A percentile compares a stretch with the other conserved stretches of the same genome.
phyloP scores from a whole-genome alignment of 2,888 invertebrate species.

The Azorinus chamasolen region DNA sequence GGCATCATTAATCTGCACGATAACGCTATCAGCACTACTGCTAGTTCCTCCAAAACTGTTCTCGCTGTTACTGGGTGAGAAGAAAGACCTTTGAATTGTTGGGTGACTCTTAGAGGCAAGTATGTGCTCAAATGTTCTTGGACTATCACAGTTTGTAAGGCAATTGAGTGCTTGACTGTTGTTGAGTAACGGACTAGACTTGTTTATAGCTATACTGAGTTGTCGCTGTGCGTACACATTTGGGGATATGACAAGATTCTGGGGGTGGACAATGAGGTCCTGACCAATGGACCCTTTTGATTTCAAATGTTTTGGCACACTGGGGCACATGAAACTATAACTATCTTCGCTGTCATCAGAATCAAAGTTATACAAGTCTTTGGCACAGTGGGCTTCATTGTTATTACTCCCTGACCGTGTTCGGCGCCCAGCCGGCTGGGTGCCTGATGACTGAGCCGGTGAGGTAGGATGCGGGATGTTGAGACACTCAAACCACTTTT shows the following conservation, averaged over 20 bases:
- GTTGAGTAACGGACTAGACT: slow-evolving; percentile 59
- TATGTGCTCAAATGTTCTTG: slow-evolving; percentile 33
- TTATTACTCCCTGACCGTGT: slow-evolving; percentile 44
- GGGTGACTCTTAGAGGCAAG: slow-evolving; percentile 32
- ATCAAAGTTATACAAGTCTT: slow-evolving; percentile 65
- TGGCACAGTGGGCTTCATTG: slow-evolving; percentile 44
- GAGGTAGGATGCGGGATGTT: slow-evolving; percentile 54
- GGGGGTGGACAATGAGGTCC: slow-evolving; percentile 54
- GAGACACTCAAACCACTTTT: slow-evolving; percentile 57
- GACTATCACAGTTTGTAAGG: slow-evolving; percentile 31
- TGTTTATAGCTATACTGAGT: slow-evolving; percentile 35
- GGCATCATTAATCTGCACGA: slow-evolving; percentile 83
- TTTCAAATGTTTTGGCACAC: slow-evolving; percentile 58
- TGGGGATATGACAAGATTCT: slow-evolving; percentile 64
- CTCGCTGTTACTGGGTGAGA: slow-evolving; percentile 81
- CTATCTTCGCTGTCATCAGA: slow-evolving; percentile 65
- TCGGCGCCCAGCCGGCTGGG: slow-evolving; percentile 30
- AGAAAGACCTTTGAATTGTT: slow-evolving; percentile 78
- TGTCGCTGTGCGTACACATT: slow-evolving; percentile 60
- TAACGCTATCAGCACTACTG: slow-evolving; percentile 81
- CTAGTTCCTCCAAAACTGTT: slow-evolving; percentile 72
- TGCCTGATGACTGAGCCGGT: slow-evolving; percentile 34
- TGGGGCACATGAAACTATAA: slow-evolving; percentile 63
- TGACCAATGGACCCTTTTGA: slow-evolving; percentile 41
- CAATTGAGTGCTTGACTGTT: slow-evolving; percentile 65